Evolutionary conservation across 92 coral and sea anemone species (phyloP).

Genomic region (Umimayanthus chanpuru): DNA sequence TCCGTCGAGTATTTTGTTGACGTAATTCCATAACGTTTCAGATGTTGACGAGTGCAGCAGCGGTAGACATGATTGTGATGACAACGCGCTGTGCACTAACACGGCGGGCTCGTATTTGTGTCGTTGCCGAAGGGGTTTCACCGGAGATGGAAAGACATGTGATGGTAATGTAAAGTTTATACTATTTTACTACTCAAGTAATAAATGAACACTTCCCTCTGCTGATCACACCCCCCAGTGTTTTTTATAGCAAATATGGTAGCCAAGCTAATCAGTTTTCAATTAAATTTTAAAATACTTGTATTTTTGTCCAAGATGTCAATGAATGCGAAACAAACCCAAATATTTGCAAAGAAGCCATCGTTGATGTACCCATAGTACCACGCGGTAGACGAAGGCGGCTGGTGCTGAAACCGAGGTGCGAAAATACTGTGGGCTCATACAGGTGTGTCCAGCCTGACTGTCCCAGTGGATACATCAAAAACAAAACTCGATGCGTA

Average conservation of each 20-base stretch:
- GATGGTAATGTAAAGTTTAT: background rate
- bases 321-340: conserved; percentile 31
- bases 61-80: conserved; percentile 20
- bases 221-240: too few species aligned
- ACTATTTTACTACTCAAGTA: background rate
- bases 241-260: too few species aligned
- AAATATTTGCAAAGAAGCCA: background rate
- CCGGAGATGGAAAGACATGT: conserved; percentile 21
- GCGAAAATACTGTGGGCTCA: conserved; percentile 33
- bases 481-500: background rate
- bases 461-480: conserved; percentile 26
- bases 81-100: conserved; percentile 33
- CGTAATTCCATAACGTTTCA: background rate
- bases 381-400: conserved; percentile 39
- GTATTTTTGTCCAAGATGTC: conserved; percentile 12
- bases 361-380: background rate
- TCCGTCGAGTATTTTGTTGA: background rate
- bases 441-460: conserved; percentile 28
- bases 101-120: conserved; percentile 26
- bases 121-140: conserved; percentile 28
- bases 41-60: conserved; percentile 53
- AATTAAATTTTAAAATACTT: too few species aligned
- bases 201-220: too few species aligned
- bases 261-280: too few species aligned
- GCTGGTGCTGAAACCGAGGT: conserved; percentile 18